phyloP scores from a whole-genome alignment of 1,140 invertebrate species.

The Vollenhovia emeryi region DNA sequence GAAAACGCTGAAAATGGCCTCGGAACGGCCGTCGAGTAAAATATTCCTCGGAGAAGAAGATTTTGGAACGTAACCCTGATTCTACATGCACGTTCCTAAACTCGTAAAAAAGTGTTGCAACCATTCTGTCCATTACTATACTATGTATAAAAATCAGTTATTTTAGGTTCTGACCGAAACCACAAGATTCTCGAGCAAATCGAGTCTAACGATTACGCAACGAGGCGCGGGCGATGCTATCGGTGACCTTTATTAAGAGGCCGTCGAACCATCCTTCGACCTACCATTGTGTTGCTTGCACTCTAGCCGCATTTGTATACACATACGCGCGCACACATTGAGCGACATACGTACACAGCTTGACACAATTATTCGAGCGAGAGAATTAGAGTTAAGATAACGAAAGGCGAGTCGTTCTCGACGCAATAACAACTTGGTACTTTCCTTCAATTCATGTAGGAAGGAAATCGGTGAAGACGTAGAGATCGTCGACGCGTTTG shows the following conservation, averaged over 20 bases:
- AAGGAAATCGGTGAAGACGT: constrained; percentile 81
- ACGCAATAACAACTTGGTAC: constrained; percentile 67
- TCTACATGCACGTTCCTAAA: too few species aligned
- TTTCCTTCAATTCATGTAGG: constrained; percentile 80
- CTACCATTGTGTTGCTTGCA: neutral
- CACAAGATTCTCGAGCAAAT: neutral
- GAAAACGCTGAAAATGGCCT: too few species aligned
- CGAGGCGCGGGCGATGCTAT: constrained; percentile 5
- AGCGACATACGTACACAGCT: neutral
- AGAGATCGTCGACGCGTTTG: constrained; percentile 51
- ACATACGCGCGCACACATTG: neutral
- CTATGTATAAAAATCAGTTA: neutral
- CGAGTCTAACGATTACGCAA: neutral
- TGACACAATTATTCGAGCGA: constrained; percentile 50
- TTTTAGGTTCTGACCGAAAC: neutral
- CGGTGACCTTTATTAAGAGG: constrained; percentile 41
- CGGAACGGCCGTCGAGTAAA: too few species aligned
- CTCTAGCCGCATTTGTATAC: neutral
- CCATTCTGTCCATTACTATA: too few species aligned
- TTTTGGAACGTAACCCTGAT: too few species aligned
- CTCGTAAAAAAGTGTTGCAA: too few species aligned
- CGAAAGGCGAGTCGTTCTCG: constrained; percentile 59
- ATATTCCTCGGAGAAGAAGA: too few species aligned
- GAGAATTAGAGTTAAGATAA: constrained; percentile 65
- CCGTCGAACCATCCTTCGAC: constrained; percentile 51